phyloP scores from a whole-genome alignment of 2,797 vertebrate genomes.

The Peromyscus eremicus region DNA sequence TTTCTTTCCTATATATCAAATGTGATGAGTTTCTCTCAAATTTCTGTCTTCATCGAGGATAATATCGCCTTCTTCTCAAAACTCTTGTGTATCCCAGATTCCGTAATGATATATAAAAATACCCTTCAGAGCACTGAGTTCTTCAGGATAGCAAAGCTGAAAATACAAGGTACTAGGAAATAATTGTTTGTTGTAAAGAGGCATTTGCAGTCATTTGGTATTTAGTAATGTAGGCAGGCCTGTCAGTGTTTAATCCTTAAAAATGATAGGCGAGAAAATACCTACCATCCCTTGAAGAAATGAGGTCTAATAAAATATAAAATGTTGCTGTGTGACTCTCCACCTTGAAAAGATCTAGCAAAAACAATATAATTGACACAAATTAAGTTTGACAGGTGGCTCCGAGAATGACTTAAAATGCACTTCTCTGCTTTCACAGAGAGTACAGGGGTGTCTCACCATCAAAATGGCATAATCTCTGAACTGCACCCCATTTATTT shows the following conservation, averaged over 20 bases:
- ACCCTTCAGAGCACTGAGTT: neutral
- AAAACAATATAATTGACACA: conserved; percentile 76
- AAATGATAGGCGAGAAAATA: conserved; percentile 48
- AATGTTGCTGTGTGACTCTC: conserved; percentile 26
- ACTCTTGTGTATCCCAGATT: neutral
- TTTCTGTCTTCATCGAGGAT: conserved; percentile 27
- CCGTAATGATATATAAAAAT: neutral
- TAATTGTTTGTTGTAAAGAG: conserved; percentile 42
- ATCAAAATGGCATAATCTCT: conserved; percentile 66
- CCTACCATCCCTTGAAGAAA: conserved; percentile 26
- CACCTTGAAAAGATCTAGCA: conserved; percentile 64
- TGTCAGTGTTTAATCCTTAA: conserved; percentile 43
- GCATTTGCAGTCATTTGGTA: conserved; percentile 45
- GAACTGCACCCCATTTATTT: conserved; percentile 65
- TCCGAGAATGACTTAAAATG: conserved; percentile 72
- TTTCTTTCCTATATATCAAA: conserved; percentile 46
- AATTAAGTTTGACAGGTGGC: conserved; percentile 77
- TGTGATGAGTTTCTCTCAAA: conserved; percentile 61
- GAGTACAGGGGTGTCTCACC: conserved; percentile 1
- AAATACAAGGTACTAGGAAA: neutral
- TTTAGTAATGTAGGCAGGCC: neutral
- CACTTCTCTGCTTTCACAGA: conserved; percentile 42
- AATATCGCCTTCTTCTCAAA: neutral
- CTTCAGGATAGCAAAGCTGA: neutral
- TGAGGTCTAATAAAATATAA: conserved; percentile 49